Conservation (phyloP, 37 sponge, comb jelly and placozoan genomes). For the Halisarca cf. caerulea region DNA sequence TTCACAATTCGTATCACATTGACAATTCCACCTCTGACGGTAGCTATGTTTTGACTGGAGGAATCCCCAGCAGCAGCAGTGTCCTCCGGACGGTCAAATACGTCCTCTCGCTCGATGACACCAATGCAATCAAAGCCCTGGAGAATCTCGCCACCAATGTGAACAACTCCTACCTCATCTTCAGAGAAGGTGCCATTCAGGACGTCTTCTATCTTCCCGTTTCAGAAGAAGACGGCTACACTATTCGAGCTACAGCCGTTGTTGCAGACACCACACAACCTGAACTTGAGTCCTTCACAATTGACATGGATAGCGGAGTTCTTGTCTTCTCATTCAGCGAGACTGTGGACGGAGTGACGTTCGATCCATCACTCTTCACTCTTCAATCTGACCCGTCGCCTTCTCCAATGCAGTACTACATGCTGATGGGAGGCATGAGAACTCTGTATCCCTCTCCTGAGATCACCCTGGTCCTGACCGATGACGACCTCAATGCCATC, state of each 20-base stretch:
- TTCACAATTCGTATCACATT: conserved; percentile 64
- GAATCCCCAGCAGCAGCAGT: not conserved
- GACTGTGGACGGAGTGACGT: conserved; percentile 63
- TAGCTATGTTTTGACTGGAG: conserved; percentile 33
- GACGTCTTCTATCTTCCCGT: conserved; percentile 71
- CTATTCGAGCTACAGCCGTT: conserved; percentile 56
- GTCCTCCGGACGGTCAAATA: not conserved
- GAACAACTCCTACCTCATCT: conserved; percentile 71
- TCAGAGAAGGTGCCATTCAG: conserved; percentile 47
- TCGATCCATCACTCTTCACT: conserved; percentile 52
- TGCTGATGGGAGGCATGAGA: conserved; percentile 40
- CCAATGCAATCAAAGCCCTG: conserved; percentile 59
- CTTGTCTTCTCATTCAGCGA: conserved; percentile 72
- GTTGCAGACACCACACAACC: conserved; percentile 65
- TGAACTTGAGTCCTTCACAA: conserved; percentile 50
- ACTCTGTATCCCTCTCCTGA: conserved; percentile 37
- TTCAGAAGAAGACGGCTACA: conserved; percentile 44
- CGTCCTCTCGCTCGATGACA: conserved; percentile 44
- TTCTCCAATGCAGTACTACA: conserved; percentile 27
- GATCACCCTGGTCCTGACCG: conserved; percentile 56
- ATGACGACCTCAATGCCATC: conserved; percentile 73
- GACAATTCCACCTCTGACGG: conserved; percentile 24
- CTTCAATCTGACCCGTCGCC: conserved; percentile 43
- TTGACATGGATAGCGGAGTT: conserved; percentile 69
- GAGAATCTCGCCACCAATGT: conserved; percentile 55